phyloP scores from a whole-genome alignment of 2,113 vertebrate species.

The Corapipo altera region DNA sequence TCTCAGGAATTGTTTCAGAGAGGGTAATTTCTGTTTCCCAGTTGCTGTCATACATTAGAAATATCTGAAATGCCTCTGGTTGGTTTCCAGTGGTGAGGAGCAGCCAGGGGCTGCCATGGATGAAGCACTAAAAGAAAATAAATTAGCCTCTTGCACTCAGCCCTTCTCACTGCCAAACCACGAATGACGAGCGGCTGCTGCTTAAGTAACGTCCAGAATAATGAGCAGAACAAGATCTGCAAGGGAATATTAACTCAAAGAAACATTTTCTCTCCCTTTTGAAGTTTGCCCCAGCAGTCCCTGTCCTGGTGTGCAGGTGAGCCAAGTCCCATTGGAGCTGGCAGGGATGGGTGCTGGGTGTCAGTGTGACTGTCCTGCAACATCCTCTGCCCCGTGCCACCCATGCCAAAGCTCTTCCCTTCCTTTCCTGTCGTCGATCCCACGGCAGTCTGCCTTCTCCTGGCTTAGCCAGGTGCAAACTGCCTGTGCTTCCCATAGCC shows the following conservation, averaged over 20 bases:
- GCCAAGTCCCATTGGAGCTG: fast-evolving
- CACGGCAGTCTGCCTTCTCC: neutral
- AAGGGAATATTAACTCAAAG: conserved; percentile 1
- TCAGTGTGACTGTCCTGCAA: neutral
- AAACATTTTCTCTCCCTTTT: neutral
- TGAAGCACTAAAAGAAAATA: conserved; percentile 60
- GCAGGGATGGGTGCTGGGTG: neutral
- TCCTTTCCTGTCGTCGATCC: fast-evolving
- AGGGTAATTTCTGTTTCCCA: conserved; percentile 56
- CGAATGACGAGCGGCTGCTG: conserved; percentile 39
- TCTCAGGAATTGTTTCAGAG: conserved; percentile 53
- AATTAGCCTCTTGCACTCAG: conserved; percentile 64
- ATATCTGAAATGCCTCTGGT: conserved; percentile 50
- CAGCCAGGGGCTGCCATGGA: conserved; percentile 55
- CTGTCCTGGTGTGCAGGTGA: neutral
- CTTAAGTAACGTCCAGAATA: conserved; percentile 56
- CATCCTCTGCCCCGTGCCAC: neutral
- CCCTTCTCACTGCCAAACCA: conserved; percentile 7
- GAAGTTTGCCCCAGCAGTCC: neutral
- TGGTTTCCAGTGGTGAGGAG: conserved; percentile 50
- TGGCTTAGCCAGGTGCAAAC: neutral
- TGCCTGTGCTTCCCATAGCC: neutral
- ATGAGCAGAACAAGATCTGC: neutral
- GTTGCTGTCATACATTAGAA: conserved; percentile 54
- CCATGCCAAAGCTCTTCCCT: neutral